Evolutionary conservation across 2,888 invertebrate species (phyloP), one percentile per base, ranked within the genome.

Genomic region (Argyra leucocephala): DNA sequence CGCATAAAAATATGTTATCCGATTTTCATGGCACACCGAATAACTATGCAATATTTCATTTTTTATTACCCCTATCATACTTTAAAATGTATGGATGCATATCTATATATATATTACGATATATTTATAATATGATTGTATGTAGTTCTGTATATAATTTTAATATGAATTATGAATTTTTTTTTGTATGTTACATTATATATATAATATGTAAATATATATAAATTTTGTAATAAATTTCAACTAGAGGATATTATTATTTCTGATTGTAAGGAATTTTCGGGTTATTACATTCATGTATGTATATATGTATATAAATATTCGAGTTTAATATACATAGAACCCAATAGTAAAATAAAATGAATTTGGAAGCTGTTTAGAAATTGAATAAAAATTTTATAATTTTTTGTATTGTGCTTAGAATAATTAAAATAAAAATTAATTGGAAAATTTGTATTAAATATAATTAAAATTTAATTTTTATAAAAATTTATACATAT

Each of bases 1-100:
- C 72, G 73, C 73, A 75, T 76, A 75, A 77, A 70, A 77, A 76
- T 76, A 75, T 76, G 74, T 75, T 76, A 77, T 77, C 76, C 76
- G 76, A 77, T 77, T 76, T 77, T 75, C 76, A 75, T 75, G 75
- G 76, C 74, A 76, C 75, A 72, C 75, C 75, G 74, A 74, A 74
- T 75, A 72, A 72, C 73, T 68, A 73, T 72, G 48, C 48, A 74
- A 76, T 77, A 76, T 75, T 73, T 77, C 76, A 77, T 74, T 76
- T 75, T 77, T 77, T 76, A 76, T 75, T 76, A 76, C 75, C 48
- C 48, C 48, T 48, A 48, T 48, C 48, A n/a, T n/a, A n/a, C 48
- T 48, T 48, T 48, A 48, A 31, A 31, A 18, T 5, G 12, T 48
- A 48, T 5, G 12, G 7, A 37, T 12, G 31, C 10, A 31, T 31